These are phyloP conservation scores for Excalfactoria chinensis DNA, from an alignment of 2,113 vertebrate genomes.

Conservation along the genomic window DNA sequence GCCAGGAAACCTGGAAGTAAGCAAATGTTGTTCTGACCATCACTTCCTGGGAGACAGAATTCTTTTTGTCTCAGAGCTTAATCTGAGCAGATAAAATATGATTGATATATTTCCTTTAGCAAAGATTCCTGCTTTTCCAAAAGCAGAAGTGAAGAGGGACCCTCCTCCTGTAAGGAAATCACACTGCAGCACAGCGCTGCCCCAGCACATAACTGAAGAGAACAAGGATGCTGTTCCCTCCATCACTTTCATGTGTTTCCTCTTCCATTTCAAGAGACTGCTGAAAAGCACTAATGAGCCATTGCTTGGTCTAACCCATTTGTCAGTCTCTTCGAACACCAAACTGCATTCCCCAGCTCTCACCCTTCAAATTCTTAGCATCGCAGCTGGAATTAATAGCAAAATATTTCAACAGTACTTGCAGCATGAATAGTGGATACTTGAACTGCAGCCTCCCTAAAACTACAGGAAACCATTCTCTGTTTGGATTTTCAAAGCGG, in stretches of 20 bases:
- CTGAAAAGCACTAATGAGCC: conserved; percentile 15
- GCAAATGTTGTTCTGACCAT: not conserved
- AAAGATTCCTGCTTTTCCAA: not conserved
- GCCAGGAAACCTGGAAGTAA: not conserved
- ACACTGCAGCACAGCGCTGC: not conserved
- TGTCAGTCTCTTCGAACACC: not conserved
- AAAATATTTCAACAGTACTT: not conserved
- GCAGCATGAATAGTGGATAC: not conserved
- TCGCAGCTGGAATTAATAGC: not conserved
- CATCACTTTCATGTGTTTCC: not conserved
- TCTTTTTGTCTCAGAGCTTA: not conserved
- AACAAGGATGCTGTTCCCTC: not conserved
- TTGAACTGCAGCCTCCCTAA: conserved; percentile 11
- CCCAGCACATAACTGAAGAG: not conserved
- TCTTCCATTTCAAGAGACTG: not conserved
- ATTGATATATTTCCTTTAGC: not conserved
- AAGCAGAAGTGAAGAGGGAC: not conserved
- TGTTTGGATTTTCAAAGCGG: not conserved
- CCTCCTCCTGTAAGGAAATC: not conserved
- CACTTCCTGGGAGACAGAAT: not conserved
- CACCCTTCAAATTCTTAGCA: not conserved
- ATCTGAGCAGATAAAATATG: not conserved
- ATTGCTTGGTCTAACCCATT: not conserved
- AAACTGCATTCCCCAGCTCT: not conserved
- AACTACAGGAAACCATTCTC: conserved; percentile 7